Evolutionary conservation across 2,797 vertebrate genomes (phyloP), one percentile per base, ranked within the genome.

Genomic region (Acestrorhynchus altus): DNA sequence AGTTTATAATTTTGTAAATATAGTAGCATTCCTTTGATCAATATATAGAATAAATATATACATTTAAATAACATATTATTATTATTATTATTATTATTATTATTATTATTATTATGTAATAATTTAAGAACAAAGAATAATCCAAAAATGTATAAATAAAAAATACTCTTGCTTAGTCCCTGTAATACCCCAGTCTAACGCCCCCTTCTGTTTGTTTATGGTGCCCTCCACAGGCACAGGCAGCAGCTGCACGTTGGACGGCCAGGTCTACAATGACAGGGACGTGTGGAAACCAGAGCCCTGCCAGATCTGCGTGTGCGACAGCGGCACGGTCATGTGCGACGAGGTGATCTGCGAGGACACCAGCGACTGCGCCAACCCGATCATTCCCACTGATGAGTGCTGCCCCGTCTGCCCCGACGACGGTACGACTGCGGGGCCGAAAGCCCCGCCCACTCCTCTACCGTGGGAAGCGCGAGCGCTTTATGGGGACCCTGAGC

Each of bases 261-360:
- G 94, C 4, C 71, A 90, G 83, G 87, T 81, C n/a, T 94, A 94
- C 87, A 87, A 84, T 16, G 89, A 95, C 82, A 90, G 87, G 80
- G 94, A 93, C 40, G 93, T 95, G 46, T 96, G 95, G 95, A 96
- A 96, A 92, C 92, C 95, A 2, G 84, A 92, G 13, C 61, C 84
- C 79, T 96, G 95, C 87, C 81, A 87, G 79, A 93, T 96, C 89
- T 96, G 95, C 60, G 91, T 96, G 74, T 96, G 95, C 67, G 92
- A 95, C 89, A 92, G 87, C 1, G 95, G 95, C 85, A 92, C 83
- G 7, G 80, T 94, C 60, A 84, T 94, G 84, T 96, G 95, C 47
- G 95, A 96, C 18, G 89, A 92, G 0, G 91, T 96, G 74, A 86
- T 89, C 65, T 96, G 95, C 76, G 89, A 92, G 24, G 89, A 94